Base-by-base conservation (phyloP, 2,797 vertebrate species). In the Kryptolebias ocellatus region DNA sequence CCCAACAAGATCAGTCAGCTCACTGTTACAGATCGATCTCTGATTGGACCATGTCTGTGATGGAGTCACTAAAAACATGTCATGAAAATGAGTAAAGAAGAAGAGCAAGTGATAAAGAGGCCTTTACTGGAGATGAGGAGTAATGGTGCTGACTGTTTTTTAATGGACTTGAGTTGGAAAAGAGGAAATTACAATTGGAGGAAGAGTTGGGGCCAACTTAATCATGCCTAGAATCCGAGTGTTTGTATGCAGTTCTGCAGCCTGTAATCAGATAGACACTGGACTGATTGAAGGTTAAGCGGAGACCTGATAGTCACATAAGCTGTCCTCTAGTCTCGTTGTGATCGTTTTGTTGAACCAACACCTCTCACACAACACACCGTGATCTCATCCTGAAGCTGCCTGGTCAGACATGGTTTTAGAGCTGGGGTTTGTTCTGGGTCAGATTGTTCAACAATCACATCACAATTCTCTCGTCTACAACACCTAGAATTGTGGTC, bases 251-350 rank as follows among this genome's bases (percentile, higher is more conserved):
- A 69, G 53, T 72, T 63, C 74, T 74, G 59, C 75, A 56, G 72
- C 59, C 62, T 18, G 57, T 77, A 78, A 87, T 87, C 84, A 89
- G 79, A 72, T 79, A 44, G 67, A 31, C 61, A 24, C 44, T 14
- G 79, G 82, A 70, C 85, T 81, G 84, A 86, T 78, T 82, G 85
- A 84, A 84, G 86, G 86, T 89, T 84, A 86, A 86, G 67, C 50
- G 59, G 70, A 76, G 72, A 70, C 67, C 59, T 50, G 67, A 65
- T 75, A 69, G 66, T 79, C 60, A 51, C 69, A 17, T 59, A 28
- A 29, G n/a, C 60, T 12, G 49, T 78, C 73, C 78, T 84, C 73
- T 83, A 79, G 83, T 86, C 79, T 66, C 71, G 69, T 74, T 51
- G 8, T 11, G 9, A 61, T 55, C 69, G 45, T 76, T 67, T 59